Evolutionary conservation across 2,797 vertebrate species (phyloP), one percentile per base, ranked within the genome.

Genomic region (Iguana delicatissima): DNA sequence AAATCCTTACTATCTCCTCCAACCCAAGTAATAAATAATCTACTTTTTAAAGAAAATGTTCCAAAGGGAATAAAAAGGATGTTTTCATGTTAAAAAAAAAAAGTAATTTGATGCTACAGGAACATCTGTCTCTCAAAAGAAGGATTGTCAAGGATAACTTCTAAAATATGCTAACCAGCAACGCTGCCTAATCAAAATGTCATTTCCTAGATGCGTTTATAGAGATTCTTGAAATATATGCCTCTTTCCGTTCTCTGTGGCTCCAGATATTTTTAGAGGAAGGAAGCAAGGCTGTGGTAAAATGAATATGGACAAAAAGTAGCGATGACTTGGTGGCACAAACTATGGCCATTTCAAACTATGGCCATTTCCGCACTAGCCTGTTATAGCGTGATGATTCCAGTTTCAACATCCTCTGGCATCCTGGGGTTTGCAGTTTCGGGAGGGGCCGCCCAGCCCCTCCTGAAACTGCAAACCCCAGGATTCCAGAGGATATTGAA

Each of bases 1-100:
- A 90, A 93, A 95, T 95, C 89, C 89, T 93, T 95, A 96, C 96
- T 96, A 96, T 96, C 94, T 95, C 95, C 95, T 96, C 92, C 91
- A 95, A 94, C 95, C 88, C 93, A 67, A 90, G 89, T 89, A 90
- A 83, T 42, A 42, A 38, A 42, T 10, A 77, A 22, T 20, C 38
- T 38, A 35, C 4, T 69, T 13, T 7, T 1, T 20, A 50, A 50
- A 24, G 46, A 81, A 90, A 76, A 85, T n/a, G 22, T 29, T 72
- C 62, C 86, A 89, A 91, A 7, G n/a, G 42, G 38, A 50, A 77
- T n/a, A 32, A 84, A 88, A 73, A 64, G 89, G 93, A 90, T 93
- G 4, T 90, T 93, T 95, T 94, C 91, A 94, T 90, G 95, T 84
- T 92, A 89, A 94, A 96, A 96, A 90, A 90, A 89, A 94, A 32